Percentiles rank a stretch among this genome's conserved stretches.
Conservation (phyloP, 1,140 invertebrate species). For the Leptinotarsa texana region DNA sequence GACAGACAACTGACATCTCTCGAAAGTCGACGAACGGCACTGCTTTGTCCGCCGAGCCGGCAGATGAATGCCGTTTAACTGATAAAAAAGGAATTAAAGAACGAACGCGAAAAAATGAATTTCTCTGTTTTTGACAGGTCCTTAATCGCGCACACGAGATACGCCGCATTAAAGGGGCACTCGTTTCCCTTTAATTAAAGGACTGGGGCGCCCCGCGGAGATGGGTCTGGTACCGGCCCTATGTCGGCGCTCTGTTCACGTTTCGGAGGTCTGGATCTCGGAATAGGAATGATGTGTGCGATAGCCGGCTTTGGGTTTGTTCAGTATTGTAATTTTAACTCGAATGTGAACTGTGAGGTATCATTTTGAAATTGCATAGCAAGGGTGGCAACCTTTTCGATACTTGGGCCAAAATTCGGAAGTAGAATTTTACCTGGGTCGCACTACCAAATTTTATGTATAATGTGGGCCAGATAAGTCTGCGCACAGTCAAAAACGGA, state of each 20-base stretch:
- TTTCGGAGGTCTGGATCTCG: neutral
- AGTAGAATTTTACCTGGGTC: too few relatives aligned
- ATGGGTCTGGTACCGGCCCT: neutral
- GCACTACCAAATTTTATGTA: too few relatives aligned
- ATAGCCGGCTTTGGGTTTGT: too few relatives aligned
- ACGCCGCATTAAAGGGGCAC: slow-evolving; percentile 55
- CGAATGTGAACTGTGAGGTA: too few relatives aligned
- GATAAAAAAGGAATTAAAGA: slow-evolving; percentile 58
- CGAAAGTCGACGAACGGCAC: neutral
- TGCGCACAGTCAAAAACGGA: too few relatives aligned
- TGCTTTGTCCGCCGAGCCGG: slow-evolving; percentile 27
- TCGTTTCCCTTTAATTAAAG: slow-evolving; percentile 53
- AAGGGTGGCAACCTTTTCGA: too few relatives aligned
- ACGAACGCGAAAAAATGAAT: slow-evolving; percentile 58
- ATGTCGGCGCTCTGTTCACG: neutral
- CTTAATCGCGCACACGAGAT: slow-evolving; percentile 56
- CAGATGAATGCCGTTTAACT: slow-evolving; percentile 56
- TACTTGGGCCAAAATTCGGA: too few relatives aligned
- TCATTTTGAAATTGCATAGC: too few relatives aligned
- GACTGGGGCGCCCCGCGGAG: slow-evolving; percentile 40
- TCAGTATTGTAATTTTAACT: too few relatives aligned
- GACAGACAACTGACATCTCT: neutral
- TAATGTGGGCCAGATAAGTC: too few relatives aligned
- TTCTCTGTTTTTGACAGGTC: slow-evolving; percentile 58
- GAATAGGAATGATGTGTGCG: too few relatives aligned